These are phyloP conservation scores for Blastobasis adustella DNA, from an alignment of 2,888 invertebrate genomes.

Conservation along the genomic window DNA sequence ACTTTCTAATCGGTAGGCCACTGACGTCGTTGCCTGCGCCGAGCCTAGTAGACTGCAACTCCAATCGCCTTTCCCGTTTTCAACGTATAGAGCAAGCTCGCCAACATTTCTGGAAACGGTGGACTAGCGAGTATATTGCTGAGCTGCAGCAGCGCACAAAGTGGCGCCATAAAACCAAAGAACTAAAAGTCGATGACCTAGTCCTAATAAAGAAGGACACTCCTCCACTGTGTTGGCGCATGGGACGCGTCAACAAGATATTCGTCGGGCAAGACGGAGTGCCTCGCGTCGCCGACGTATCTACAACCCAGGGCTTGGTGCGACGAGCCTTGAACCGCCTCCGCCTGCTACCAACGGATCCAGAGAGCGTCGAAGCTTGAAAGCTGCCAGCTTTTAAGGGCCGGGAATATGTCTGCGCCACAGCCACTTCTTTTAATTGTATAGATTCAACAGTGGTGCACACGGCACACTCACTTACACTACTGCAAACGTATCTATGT, in stretches of 20 bases:
- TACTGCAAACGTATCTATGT: too few species aligned
- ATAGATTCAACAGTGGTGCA: too few species aligned
- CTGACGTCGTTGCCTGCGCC: slow-evolving; percentile 4
- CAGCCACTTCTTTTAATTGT: too few species aligned
- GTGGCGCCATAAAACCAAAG: slow-evolving; percentile 1
- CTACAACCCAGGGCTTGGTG: slow-evolving; percentile 2
- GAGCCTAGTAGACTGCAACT: background rate
- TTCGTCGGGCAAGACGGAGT: slow-evolving; percentile 9
- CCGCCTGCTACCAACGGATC: background rate
- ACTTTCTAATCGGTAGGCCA: slow-evolving; percentile 7
- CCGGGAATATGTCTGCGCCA: background rate
- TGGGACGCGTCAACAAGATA: slow-evolving; percentile 6
- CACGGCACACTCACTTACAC: too few species aligned
- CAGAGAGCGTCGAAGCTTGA: background rate
- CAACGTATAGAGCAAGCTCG: slow-evolving; percentile 8
- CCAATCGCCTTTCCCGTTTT: slow-evolving; percentile 1
- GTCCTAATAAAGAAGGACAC: slow-evolving; percentile 8
- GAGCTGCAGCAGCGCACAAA: slow-evolving; percentile 12
- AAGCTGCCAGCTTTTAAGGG: background rate
- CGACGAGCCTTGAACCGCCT: slow-evolving; percentile 5
- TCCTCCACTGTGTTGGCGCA: slow-evolving; percentile 9
- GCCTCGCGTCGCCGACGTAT: slow-evolving; percentile 7
- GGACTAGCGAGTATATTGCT: slow-evolving; percentile 13
- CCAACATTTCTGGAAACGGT: slow-evolving; percentile 13
- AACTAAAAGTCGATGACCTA: slow-evolving; percentile 4